A percentile compares a stretch with the other conserved stretches of the same genome.
These are phyloP conservation scores for Drosophila lini DNA, from an alignment of 1,140 invertebrate species.

Conservation along the genomic window DNA sequence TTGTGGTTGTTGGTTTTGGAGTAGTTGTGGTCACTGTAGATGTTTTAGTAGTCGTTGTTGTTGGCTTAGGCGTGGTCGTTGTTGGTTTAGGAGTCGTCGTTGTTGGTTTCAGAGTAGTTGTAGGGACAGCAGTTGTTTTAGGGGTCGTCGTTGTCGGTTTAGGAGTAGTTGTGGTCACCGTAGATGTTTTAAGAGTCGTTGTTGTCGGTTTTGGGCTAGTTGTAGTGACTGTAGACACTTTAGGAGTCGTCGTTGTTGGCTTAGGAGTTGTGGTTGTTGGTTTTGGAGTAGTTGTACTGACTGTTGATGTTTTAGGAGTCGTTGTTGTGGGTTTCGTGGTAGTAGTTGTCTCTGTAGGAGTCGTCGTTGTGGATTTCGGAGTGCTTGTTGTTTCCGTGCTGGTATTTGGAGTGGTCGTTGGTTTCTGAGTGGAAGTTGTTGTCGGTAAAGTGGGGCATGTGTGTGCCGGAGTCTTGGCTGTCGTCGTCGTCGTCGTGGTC, in stretches of 20 bases:
- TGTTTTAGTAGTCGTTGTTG: not conserved
- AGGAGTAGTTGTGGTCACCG: not conserved
- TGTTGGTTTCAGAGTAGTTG: not conserved
- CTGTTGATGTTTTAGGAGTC: not conserved
- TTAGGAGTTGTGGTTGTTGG: not conserved
- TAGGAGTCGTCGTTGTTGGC: not conserved
- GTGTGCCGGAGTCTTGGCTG: not conserved
- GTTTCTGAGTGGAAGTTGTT: conserved; percentile 63
- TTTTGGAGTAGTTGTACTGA: conserved; percentile 61
- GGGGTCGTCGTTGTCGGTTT: not conserved
- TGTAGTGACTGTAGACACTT: conserved; percentile 57
- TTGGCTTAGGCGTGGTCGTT: not conserved
- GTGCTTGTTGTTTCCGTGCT: conserved; percentile 64
- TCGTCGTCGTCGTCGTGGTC: conserved; percentile 6
- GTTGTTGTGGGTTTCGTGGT: not conserved
- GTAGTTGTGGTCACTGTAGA: not conserved
- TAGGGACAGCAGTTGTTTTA: not conserved
- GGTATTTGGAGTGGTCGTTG: not conserved
- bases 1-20: not conserved
- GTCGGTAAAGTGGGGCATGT: conserved; percentile 2
- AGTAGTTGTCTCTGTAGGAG: not conserved
- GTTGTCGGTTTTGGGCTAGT: not conserved
- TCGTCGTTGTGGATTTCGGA: not conserved
- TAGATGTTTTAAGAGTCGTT: not conserved
- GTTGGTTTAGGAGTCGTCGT: not conserved